Evolutionary conservation across 2,888 invertebrate species (phyloP).

Genomic region (Torymus auratus): DNA sequence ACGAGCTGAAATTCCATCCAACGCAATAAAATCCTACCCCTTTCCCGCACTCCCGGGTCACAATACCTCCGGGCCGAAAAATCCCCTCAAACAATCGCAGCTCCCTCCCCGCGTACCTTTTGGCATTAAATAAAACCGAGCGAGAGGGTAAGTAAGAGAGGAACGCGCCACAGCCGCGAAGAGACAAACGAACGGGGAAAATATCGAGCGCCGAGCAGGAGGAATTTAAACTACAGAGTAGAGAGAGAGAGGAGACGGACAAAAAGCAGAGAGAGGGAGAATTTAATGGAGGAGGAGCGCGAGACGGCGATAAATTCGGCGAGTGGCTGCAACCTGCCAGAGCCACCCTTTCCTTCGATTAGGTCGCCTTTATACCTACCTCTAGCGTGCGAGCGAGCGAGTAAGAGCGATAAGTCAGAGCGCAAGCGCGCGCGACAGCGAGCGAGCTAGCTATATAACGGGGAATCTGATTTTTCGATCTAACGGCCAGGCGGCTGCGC

Average conservation of each 20-base stretch:
- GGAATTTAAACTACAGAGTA: slow-evolving; percentile 36
- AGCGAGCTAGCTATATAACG: neutral
- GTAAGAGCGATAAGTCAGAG: too few relatives aligned
- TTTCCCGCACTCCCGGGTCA: too few relatives aligned
- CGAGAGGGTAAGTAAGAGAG: neutral
- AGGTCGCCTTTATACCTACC: slow-evolving; percentile 35
- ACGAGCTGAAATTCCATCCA: too few relatives aligned
- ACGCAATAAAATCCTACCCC: too few relatives aligned
- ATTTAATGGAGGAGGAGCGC: slow-evolving; percentile 49
- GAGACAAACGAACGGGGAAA: slow-evolving; percentile 9
- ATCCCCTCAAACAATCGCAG: neutral
- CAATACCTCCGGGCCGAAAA: neutral
- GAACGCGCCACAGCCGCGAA: too few relatives aligned
- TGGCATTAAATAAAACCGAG: neutral
- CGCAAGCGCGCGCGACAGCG: neutral
- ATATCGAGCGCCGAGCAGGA: slow-evolving; percentile 31
- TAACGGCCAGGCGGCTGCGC: slow-evolving; percentile 17
- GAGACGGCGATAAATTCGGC: slow-evolving; percentile 52
- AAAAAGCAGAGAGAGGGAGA: slow-evolving; percentile 18
- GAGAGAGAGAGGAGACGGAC: slow-evolving; percentile 8
- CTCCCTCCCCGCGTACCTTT: too few relatives aligned
- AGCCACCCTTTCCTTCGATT: slow-evolving; percentile 43
- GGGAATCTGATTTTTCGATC: slow-evolving; percentile 52
- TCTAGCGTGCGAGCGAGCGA: neutral
- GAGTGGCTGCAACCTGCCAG: slow-evolving; percentile 57